Evolutionary conservation across 1,140 invertebrate species (phyloP), one percentile per base, ranked within the genome.

Genomic region (Conopomorpha cramerella): DNA sequence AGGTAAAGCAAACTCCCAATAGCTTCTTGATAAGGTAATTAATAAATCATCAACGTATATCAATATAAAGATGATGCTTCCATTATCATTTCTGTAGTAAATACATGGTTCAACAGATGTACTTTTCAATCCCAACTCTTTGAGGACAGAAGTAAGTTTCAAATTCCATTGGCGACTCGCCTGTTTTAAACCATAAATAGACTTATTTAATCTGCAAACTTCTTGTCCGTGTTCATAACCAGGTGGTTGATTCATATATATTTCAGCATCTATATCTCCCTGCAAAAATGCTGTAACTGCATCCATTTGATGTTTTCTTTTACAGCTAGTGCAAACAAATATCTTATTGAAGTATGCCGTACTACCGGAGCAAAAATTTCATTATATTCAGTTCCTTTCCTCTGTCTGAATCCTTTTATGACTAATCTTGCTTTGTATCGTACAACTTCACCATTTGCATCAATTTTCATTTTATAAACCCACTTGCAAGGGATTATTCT

Each of bases 261-360:
- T 39, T 30, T 58, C 44, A 43, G 55, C 51, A 15, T 60, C 40
- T 26, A 18, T 29, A n/a, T 55, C 36, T 14, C 50, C 61, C 41
- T 74, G 43, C 10, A 73, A 41, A 55, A 67, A 74, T 15, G 70
- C 70, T 33, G 63, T 73, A 29, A 51, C 53, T 10, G 39, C 49
- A 43, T 51, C 41, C 49, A 51, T 45, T 35, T 43, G 41, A 16
- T 43, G n/a, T n/a, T n/a, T n/a, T n/a, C n/a, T n/a, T n/a, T n/a
- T n/a, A n/a, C n/a, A n/a, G n/a, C n/a, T n/a, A n/a, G n/a, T n/a
- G n/a, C n/a, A n/a, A n/a, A n/a, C n/a, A n/a, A n/a, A n/a, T n/a
- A n/a, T n/a, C n/a, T n/a, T n/a, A n/a, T n/a, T n/a, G n/a, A n/a
- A n/a, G n/a, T n/a, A n/a, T n/a, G n/a, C n/a, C n/a, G n/a, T n/a